Conservation (phyloP, 2,113 vertebrate genomes). For the Coryphaenoides rupestris region DNA sequence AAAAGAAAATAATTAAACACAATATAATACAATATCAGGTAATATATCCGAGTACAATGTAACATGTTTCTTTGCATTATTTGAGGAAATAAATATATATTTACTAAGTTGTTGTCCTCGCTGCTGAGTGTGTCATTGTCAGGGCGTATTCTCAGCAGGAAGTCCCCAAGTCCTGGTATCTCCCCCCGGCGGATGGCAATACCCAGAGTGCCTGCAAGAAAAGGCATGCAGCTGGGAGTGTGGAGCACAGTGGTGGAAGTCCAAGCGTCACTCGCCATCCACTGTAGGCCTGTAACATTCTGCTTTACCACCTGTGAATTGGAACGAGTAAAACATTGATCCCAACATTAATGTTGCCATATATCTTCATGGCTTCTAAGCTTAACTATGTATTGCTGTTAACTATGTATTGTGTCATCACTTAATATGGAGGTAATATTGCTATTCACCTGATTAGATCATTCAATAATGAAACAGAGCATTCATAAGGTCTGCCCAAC, state of each 20-base stretch:
- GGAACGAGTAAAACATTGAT: not conserved
- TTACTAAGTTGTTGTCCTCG: constrained; percentile 35
- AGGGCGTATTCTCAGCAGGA: constrained; percentile 38
- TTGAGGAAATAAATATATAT: not conserved
- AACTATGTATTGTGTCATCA: too few species aligned
- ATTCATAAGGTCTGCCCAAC: not conserved
- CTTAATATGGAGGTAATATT: too few species aligned
- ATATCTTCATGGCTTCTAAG: too few species aligned
- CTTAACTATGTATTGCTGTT: too few species aligned
- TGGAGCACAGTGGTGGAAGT: constrained; percentile 34
- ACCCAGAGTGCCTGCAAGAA: constrained; percentile 56
- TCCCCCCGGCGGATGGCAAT: constrained; percentile 54
- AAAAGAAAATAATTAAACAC: not conserved
- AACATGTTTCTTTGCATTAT: not conserved
- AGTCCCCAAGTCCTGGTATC: constrained; percentile 45
- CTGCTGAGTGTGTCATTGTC: constrained; percentile 11
- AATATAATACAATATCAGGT: not conserved
- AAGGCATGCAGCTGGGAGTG: constrained; percentile 28
- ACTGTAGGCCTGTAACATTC: constrained; percentile 49
- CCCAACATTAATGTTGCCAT: not conserved
- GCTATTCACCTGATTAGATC: too few species aligned
- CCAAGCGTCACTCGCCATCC: constrained; percentile 64
- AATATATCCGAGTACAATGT: not conserved
- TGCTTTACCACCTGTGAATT: constrained; percentile 25
- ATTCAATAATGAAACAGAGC: not conserved